Conservation (phyloP, 2,888 invertebrate genomes). For the Melieria picta region DNA sequence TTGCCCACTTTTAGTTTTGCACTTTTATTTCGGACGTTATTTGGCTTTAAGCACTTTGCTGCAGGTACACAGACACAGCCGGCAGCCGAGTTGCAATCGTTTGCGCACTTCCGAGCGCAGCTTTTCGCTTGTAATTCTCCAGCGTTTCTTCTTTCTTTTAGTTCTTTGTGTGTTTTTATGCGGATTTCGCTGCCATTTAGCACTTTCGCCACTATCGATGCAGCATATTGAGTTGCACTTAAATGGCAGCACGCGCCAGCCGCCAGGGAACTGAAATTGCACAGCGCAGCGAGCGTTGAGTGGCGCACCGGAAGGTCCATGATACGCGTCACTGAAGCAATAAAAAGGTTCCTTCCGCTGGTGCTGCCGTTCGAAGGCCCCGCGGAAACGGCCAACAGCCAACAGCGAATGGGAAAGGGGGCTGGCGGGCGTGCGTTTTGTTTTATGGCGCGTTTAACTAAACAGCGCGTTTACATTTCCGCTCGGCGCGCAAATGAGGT, state of each 20-base stretch:
- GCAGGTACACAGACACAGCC: no score
- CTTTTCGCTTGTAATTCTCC: not conserved
- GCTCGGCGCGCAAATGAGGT: no score
- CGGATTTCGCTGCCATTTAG: not conserved
- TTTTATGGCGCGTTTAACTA: no score
- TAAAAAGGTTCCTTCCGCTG: not conserved
- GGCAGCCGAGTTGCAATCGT: no score
- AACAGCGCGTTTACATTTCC: no score
- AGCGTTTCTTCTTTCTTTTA: not conserved
- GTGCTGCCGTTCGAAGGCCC: not conserved
- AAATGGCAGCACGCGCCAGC: not conserved
- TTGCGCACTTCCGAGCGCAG: no score
- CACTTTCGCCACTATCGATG: not conserved
- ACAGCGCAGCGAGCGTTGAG: no score
- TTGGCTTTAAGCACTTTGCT: not conserved
- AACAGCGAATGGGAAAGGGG: no score
- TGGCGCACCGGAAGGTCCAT: not conserved
- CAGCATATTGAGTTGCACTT: not conserved
- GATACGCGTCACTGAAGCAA: slow-evolving; percentile 1
- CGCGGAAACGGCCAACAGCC: no score
- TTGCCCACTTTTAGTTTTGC: not conserved
- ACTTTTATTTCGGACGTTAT: not conserved
- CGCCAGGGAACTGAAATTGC: no score
- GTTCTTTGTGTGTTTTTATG: not conserved
- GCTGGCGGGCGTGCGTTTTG: no score